Conservation (phyloP, 2,113 vertebrate species). For the Aythya baeri region DNA sequence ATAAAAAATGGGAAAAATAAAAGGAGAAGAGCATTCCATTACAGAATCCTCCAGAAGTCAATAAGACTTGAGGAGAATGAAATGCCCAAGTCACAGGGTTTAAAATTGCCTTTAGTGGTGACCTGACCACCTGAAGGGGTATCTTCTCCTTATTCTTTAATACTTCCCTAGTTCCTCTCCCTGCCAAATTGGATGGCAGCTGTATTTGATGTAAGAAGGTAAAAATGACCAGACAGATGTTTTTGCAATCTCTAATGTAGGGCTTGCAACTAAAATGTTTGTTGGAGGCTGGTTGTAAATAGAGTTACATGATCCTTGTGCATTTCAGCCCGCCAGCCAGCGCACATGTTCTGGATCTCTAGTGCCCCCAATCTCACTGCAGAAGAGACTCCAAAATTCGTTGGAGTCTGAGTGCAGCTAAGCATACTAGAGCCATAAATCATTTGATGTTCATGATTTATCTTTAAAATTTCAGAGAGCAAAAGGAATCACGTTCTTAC, state of each 20-base stretch:
- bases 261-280: constrained; percentile 45
- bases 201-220: not conserved
- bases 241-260: not conserved
- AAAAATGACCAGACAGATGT: constrained; percentile 34
- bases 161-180: not conserved
- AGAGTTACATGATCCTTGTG: constrained; percentile 33
- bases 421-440: not conserved
- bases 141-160: not conserved
- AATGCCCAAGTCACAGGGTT: not conserved
- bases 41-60: not conserved
- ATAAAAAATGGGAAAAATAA: not conserved
- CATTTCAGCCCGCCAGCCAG: constrained; percentile 17
- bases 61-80: not conserved
- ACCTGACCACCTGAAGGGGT: not conserved
- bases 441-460: not conserved
- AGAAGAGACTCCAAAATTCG: constrained; percentile 27
- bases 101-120: not conserved
- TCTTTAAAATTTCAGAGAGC: not conserved
- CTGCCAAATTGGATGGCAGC: not conserved
- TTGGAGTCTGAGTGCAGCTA: constrained; percentile 7
- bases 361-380: constrained; percentile 26
- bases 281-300: constrained; percentile 43
- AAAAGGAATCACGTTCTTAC: not conserved
- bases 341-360: constrained; percentile 20
- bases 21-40: not conserved